Evolutionary conservation across 2,888 invertebrate genomes (phyloP).

Genomic region (Rotaria sp.): DNA sequence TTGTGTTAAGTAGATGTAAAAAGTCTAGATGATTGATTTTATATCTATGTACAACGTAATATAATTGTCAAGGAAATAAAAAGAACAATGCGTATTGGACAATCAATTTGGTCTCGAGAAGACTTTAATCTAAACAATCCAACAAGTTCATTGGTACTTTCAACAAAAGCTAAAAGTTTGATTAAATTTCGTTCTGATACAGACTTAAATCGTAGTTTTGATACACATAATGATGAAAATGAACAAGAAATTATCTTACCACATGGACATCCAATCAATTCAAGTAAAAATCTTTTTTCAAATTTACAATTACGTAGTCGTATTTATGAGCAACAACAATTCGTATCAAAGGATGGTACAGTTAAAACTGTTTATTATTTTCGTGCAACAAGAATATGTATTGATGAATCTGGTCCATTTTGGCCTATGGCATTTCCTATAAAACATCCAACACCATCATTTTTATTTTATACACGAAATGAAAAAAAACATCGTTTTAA

Average conservation of each 20-base stretch:
- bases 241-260: neutral
- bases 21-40: neutral
- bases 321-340: neutral
- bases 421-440: neutral
- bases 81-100: neutral
- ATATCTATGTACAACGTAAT: neutral
- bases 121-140: slow-evolving; percentile 4
- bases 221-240: neutral
- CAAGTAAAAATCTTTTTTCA: neutral
- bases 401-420: slow-evolving; percentile 5
- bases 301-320: neutral
- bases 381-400: neutral
- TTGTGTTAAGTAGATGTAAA: neutral
- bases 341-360: neutral
- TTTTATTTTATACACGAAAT: neutral
- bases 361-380: neutral
- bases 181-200: neutral
- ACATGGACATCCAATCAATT: neutral
- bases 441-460: slow-evolving; percentile 4
- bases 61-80: neutral
- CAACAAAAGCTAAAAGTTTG: neutral
- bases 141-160: neutral
- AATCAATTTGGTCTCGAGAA: slow-evolving; percentile 20
- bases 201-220: neutral
- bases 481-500: neutral